These are phyloP conservation scores for Pseudopipra pipra DNA, from an alignment of 2,113 vertebrate species.

Conservation along the genomic window DNA sequence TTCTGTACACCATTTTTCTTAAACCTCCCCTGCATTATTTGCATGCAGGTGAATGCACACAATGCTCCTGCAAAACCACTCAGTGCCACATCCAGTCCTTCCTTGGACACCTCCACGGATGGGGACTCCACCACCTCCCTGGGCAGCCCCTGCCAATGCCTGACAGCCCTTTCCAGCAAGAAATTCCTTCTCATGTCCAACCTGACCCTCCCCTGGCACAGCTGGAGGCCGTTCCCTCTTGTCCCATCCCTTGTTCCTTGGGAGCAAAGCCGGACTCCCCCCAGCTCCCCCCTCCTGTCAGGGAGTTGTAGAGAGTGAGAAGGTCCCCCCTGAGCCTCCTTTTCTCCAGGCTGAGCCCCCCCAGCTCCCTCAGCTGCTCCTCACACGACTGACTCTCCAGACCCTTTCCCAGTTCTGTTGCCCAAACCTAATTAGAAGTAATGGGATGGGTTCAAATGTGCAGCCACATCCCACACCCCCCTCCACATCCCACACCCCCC, in stretches of 20 bases:
- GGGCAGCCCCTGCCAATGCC: neutral
- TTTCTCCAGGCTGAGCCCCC: neutral
- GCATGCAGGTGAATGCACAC: neutral
- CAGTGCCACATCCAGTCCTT: neutral
- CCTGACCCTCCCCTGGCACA: neutral
- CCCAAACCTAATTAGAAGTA: neutral
- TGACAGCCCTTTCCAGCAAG: neutral
- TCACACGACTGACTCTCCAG: neutral
- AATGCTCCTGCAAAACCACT: neutral
- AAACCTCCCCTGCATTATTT: neutral
- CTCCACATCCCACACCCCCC: too few relatives aligned
- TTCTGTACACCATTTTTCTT: neutral
- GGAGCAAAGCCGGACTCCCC: neutral
- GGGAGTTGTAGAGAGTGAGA: neutral
- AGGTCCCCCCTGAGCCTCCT: neutral
- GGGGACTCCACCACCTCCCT: neutral
- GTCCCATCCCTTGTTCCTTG: neutral
- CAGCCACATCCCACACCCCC: neutral
- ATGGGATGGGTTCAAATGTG: neutral
- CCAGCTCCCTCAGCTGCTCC: neutral
- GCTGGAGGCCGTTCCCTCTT: neutral
- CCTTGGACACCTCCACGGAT: neutral
- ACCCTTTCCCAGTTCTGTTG: accelerated
- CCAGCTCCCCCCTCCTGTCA: neutral
- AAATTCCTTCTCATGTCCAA: neutral